These are phyloP conservation scores for Alcedo quadribrachys DNA, from an alignment of 2,797 vertebrate species.

Conservation along the genomic window DNA sequence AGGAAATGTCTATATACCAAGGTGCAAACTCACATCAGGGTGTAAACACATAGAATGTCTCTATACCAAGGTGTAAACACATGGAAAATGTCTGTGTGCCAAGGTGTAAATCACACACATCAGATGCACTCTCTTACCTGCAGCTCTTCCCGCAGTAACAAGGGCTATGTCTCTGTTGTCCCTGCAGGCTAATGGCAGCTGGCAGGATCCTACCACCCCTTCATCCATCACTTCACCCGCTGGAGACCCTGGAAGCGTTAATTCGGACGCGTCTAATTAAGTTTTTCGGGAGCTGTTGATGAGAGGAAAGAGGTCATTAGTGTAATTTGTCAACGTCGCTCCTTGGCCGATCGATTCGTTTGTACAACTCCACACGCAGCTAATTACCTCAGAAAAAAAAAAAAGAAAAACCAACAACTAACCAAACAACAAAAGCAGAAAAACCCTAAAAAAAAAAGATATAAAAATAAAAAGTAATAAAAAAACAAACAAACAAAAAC, in stretches of 20 bases:
- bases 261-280: conserved; percentile 87
- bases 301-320: conserved; percentile 55
- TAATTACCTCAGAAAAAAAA: conserved; percentile 54
- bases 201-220: conserved; percentile 85
- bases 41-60: too few relatives aligned
- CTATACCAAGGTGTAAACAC: too few relatives aligned
- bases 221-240: conserved; percentile 82
- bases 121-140: too few relatives aligned
- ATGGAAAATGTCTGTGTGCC: too few relatives aligned
- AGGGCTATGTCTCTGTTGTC: neutral
- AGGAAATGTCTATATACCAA: too few relatives aligned
- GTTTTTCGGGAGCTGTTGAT: conserved; percentile 37
- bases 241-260: conserved; percentile 83
- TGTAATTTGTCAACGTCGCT: conserved; percentile 33
- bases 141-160: too few relatives aligned
- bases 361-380: conserved; percentile 40
- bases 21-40: too few relatives aligned
- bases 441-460: too few relatives aligned
- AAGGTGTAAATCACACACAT: too few relatives aligned
- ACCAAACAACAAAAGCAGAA: too few relatives aligned
- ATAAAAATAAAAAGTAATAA: too few relatives aligned
- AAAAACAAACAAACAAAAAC: neutral
- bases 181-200: conserved; percentile 85
- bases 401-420: too few relatives aligned
- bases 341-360: conserved; percentile 26